Evolutionary conservation across 2,797 vertebrate species (phyloP).

Genomic region (Hydrophis major): DNA sequence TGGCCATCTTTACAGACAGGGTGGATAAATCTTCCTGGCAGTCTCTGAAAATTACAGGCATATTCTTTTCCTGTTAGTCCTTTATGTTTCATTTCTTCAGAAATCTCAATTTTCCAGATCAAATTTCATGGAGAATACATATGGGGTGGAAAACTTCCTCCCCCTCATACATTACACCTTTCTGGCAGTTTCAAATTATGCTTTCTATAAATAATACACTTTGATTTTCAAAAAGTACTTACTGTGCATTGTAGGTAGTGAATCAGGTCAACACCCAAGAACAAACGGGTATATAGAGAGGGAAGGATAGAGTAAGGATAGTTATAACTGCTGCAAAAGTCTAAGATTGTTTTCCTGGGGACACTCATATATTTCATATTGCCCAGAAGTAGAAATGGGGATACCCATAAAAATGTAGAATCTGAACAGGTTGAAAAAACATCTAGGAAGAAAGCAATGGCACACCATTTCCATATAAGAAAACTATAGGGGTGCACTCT

Average conservation of each 20-base stretch:
- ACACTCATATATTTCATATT: not conserved
- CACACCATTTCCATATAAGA: not conserved
- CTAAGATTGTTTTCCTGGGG: not conserved
- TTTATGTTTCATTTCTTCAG: conserved; percentile 18
- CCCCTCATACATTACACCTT: not conserved
- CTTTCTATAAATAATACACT: not conserved
- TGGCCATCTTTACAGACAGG: not conserved
- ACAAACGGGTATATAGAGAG: not conserved
- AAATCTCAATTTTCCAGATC: conserved; percentile 36
- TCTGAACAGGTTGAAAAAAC: not conserved
- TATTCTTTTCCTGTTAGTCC: not conserved
- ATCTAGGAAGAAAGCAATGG: not conserved
- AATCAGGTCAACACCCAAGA: not conserved
- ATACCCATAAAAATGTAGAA: not conserved
- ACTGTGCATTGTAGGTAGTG: not conserved
- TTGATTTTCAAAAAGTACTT: not conserved
- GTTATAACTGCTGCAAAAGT: not conserved
- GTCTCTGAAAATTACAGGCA: not conserved
- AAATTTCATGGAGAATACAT: conserved; percentile 50
- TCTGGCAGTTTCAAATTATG: not conserved
- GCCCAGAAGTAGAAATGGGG: not conserved
- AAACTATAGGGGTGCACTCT: not conserved
- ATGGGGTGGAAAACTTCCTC: not conserved
- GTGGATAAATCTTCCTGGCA: fast-evolving
- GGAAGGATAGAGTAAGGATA: not conserved